Conservation (phyloP, 2,797 vertebrate species). For the Pachyuromys duprasi region DNA sequence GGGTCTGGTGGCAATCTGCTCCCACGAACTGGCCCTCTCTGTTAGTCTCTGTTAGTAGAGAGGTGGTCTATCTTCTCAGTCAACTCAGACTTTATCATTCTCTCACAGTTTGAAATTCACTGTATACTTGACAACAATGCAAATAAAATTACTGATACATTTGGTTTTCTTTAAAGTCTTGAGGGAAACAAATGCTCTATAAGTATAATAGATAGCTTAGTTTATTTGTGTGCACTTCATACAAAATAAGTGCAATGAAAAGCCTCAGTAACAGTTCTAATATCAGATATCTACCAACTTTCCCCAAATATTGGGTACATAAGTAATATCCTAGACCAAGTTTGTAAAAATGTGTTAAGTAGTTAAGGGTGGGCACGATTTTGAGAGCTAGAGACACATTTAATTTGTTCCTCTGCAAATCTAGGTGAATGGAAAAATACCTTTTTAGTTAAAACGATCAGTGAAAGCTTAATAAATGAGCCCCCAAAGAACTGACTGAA, state of each 20-base stretch:
- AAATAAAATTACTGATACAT: constrained; percentile 19
- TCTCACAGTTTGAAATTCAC: not conserved
- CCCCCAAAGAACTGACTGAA: constrained; percentile 10
- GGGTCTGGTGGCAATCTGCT: too few species aligned
- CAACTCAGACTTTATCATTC: not conserved
- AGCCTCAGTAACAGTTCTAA: constrained; percentile 13
- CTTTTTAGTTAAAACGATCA: not conserved
- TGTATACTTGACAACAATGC: not conserved
- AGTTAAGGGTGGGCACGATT: not conserved
- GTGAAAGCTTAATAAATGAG: not conserved
- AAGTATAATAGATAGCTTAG: not conserved
- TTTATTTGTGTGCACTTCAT: not conserved
- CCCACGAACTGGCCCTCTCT: not conserved
- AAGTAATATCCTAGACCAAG: not conserved
- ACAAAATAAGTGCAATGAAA: not conserved
- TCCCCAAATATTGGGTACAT: not conserved
- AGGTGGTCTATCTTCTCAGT: not conserved
- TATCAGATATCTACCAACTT: not conserved
- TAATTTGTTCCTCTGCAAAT: not conserved
- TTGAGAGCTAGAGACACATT: not conserved
- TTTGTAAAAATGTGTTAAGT: not conserved
- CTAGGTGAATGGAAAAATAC: not conserved
- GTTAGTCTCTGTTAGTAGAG: not conserved
- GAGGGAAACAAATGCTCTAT: not conserved
- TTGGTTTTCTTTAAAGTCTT: constrained; percentile 28